Base-by-base conservation (phyloP, 2,113 vertebrate species). In the Daboia siamensis region DNA sequence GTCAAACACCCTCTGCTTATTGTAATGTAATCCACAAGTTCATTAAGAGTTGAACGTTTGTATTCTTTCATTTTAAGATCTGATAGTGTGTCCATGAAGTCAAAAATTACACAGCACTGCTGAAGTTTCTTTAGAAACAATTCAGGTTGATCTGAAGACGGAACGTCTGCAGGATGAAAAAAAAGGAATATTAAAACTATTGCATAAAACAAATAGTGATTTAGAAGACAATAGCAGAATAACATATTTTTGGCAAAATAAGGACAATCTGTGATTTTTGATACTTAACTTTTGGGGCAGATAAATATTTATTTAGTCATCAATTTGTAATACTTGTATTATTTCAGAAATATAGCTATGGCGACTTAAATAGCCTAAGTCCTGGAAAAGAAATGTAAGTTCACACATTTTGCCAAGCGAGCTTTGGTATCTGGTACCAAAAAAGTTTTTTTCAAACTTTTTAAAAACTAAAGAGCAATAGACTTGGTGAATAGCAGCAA, bases 11-110 rank as follows among this genome's bases (percentile, higher is more conserved):
- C 99, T 98, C 99, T 98, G 98, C 99, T 99, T 98, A 99, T 98
- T 96, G 99, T 99, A 97, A 99, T 99, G 97, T 99, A 99, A 98
- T 99, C 99, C 97, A 99, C 99, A 98, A 99, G 98, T 98, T 99
- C 99, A 96, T 99, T 99, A 98, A 99, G 99, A 96, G 99, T 99
- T 97, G 99, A 99, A 97, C 99, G 99, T 97, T 99, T 99, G 98
- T 99, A 99, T 98, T 99, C 99, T 98, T 99, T 99, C 99, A 99
- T 99, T 98, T 99, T 99, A 98, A 99, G 99, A 98, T 99, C 99
- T 94, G 98, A 99, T 97, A 99, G 98, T 95, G 99, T 99, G 98
- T 99, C 99, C 99, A 99, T 99, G 98, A 99, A 99, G 98, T 99
- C 99, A 97, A 99, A 99, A 98, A 99, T 98, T 89, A 99, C 99